These are phyloP conservation scores for Nannospalax galili DNA, from an alignment of 2,113 vertebrate species.

Conservation along the genomic window DNA sequence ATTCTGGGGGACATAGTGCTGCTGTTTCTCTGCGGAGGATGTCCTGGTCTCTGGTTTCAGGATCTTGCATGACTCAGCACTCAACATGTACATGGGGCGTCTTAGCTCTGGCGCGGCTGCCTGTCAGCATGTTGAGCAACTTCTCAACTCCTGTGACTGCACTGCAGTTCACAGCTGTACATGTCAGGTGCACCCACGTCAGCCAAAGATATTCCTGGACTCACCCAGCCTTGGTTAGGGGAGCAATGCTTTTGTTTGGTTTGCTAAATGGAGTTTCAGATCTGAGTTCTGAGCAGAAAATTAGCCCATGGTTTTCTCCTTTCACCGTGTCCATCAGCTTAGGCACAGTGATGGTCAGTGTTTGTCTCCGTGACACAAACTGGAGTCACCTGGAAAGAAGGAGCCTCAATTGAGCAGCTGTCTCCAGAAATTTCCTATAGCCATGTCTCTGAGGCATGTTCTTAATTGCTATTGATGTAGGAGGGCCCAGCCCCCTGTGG, in stretches of 20 bases:
- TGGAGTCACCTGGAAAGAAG: too few relatives aligned
- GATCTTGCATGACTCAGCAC: fast-evolving
- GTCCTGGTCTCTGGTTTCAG: background rate
- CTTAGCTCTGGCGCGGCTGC: background rate
- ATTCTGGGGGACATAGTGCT: background rate
- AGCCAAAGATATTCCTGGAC: fast-evolving
- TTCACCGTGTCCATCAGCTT: background rate
- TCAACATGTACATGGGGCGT: fast-evolving
- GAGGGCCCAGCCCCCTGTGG: too few relatives aligned
- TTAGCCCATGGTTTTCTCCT: background rate
- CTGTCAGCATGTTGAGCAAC: background rate
- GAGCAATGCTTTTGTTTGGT: background rate
- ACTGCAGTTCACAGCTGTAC: fast-evolving
- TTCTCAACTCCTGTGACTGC: background rate
- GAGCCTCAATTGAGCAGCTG: too few relatives aligned
- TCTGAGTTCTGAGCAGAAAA: background rate
- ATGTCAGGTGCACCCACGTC: fast-evolving
- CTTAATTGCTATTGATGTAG: too few relatives aligned
- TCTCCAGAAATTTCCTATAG: too few relatives aligned
- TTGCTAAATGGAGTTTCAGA: background rate
- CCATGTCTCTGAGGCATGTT: too few relatives aligned
- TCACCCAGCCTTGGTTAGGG: background rate
- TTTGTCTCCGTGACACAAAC: too few relatives aligned
- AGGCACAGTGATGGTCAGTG: too few relatives aligned
- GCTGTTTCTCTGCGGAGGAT: background rate